Evolutionary conservation across 1,140 invertebrate genomes (phyloP).

Genomic region (Druon quercuslanigerum): DNA sequence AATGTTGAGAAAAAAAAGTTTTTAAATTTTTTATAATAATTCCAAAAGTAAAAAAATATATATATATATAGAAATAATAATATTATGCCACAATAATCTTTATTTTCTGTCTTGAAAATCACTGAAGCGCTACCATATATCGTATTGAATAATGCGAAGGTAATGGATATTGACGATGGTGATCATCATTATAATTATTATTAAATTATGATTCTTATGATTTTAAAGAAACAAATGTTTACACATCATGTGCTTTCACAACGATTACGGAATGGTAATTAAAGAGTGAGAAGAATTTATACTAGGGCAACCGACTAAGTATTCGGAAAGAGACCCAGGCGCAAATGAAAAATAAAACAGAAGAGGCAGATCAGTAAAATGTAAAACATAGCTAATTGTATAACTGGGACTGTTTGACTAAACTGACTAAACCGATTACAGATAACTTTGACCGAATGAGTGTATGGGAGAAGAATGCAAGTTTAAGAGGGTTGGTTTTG

Average conservation of each 20-base stretch:
- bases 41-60: conserved; percentile 44
- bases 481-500: conserved; percentile 30
- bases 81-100: conserved; percentile 51
- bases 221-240: conserved; percentile 30
- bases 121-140: conserved; percentile 16
- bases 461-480: conserved; percentile 20
- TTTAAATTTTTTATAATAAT: neutral
- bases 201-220: conserved; percentile 28
- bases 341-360: neutral
- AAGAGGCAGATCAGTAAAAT: neutral
- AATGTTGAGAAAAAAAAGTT: neutral
- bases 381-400: neutral
- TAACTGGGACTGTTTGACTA: too few species aligned
- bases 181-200: conserved; percentile 30
- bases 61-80: conserved; percentile 33
- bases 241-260: conserved; percentile 21
- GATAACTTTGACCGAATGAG: neutral
- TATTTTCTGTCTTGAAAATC: conserved; percentile 40
- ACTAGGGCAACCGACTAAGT: conserved; percentile 25
- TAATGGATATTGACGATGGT: conserved; percentile 12
- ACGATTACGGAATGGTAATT: conserved; percentile 28
- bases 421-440: conserved; percentile 11
- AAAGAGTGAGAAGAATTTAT: conserved; percentile 12
- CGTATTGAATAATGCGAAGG: conserved; percentile 14
- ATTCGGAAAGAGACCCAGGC: conserved; percentile 4